Evolutionary conservation across 1,140 invertebrate species (phyloP), one percentile per base, ranked within the genome.

Genomic region (Panonychus citri): DNA sequence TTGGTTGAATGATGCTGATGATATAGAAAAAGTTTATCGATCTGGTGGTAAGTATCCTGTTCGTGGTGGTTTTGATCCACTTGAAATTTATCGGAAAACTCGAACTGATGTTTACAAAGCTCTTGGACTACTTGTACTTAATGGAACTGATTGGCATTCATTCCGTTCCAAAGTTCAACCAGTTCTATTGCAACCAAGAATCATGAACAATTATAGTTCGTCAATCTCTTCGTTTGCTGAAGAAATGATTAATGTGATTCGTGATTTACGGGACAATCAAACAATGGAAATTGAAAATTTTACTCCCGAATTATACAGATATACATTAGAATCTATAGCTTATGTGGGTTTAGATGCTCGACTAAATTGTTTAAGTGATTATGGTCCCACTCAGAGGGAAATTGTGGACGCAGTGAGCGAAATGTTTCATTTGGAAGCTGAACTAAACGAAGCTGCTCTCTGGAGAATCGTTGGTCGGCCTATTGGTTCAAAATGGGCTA

Each of bases 101-200:
- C 77, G 79, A 57, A 79, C 77, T 1, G 65, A 80, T 49, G 66
- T 83, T 34, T 87, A 88, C 65, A 82, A 79, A 53, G 77, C 76
- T 43, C 83, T 82, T 7, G 86, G 86, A 25, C 70, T 90, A 30
- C 69, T 90, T 58, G 79, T 83, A 12, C 86, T 83, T 51, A 89
- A 91, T 72, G 85, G 85, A 1, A 66, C 71, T 10, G 78, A 85
- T 57, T 91, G 87, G 88, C 80, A 77, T 74, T 72, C 77, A 55
- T 64, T 90, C 1, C 72, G 87, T 26, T 80, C 76, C 57, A 74
- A 77, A 42, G 81, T 88, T 64, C 57, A 61, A 55, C 82, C 81
- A 65, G 77, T 77, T 28, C 68, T 90, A 30, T 81, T 82, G 60
- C 77, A 78, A 56, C 77, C 81, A 0, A 73, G 76, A 55, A 79